phyloP scores from a whole-genome alignment of 2,113 vertebrate genomes.

The Daphoenositta chrysoptera region DNA sequence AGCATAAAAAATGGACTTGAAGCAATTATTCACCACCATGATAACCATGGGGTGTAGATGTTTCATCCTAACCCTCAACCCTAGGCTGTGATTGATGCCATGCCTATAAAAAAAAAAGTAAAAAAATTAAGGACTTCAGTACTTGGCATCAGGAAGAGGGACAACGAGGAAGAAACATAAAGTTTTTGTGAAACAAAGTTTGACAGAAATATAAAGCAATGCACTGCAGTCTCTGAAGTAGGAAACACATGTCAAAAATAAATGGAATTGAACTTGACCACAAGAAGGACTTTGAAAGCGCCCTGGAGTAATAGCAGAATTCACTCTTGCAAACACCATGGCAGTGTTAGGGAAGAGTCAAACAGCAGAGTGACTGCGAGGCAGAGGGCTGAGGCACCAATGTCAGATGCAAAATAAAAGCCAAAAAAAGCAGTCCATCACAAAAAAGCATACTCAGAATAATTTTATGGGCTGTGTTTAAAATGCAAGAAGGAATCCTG shows the following conservation, averaged over 20 bases:
- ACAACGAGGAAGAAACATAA: background rate
- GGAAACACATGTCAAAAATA: constrained; percentile 47
- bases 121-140: background rate
- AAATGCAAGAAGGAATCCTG: background rate
- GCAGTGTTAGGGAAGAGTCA: constrained; percentile 29
- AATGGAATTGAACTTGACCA: constrained; percentile 54
- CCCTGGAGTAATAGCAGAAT: constrained; percentile 41
- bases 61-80: background rate
- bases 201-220: constrained; percentile 34
- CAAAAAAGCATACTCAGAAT: background rate
- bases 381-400: constrained; percentile 10
- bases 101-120: background rate
- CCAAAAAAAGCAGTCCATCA: background rate
- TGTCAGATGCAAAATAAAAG: background rate
- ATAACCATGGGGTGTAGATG: background rate
- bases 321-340: background rate
- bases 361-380: background rate
- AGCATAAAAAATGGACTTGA: background rate
- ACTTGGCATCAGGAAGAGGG: background rate
- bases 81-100: background rate
- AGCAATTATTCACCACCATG: background rate
- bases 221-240: background rate
- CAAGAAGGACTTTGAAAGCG: constrained; percentile 1
- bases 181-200: constrained; percentile 27
- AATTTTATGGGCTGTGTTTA: background rate